Evolutionary conservation across 2,888 invertebrate genomes (phyloP), one percentile per base, ranked within the genome.

Genomic region (Drosophila glabriapex): DNA sequence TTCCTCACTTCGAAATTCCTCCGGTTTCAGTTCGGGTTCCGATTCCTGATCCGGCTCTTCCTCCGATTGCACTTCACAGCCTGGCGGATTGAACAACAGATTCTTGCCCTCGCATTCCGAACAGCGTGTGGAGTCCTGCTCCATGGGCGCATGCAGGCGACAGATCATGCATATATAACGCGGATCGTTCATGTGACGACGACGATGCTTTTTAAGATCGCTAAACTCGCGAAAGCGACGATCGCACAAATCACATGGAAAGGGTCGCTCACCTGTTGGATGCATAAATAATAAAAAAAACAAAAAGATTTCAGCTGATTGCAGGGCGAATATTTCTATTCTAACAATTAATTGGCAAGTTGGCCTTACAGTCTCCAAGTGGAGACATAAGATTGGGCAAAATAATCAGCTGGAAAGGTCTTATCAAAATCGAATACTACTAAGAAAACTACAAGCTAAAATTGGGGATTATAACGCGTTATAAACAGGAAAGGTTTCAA

Each of bases 181-280:
- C 0, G 81, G 68, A 63, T 93, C 91, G 25, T 90, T 88, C 1
- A 86, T 70, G 68, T 93, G 93, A 12, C 93, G 89, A 1, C 92
- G 87, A 10, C 93, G 90, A 81, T 93, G 93, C 73, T 93, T 93
- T 70, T 93, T 93, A 16, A 93, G 83, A 74, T 93, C 93, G 65
- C 93, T 93, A 66, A 93, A 93, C 79, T 93, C 93, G 5, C 93
- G 91, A 68, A 93, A 93, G 10, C 93, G 90, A 7, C 93, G 91
- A 16, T 92, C 91, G 62, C 93, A 93, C 63, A 93, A 79, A 71
- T 93, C 93, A 63, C 93, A 93, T 2, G 92, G 92, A 79, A 92
- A 93, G 0, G 93, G 93, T 54, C 93, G 91, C 79, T 93, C 93
- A 49, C 93, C 93, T 92, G 56, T 16, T 19, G 31, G 25, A 29